phyloP scores from a whole-genome alignment of 2,888 invertebrate species.

The Pyrrhia umbra region DNA sequence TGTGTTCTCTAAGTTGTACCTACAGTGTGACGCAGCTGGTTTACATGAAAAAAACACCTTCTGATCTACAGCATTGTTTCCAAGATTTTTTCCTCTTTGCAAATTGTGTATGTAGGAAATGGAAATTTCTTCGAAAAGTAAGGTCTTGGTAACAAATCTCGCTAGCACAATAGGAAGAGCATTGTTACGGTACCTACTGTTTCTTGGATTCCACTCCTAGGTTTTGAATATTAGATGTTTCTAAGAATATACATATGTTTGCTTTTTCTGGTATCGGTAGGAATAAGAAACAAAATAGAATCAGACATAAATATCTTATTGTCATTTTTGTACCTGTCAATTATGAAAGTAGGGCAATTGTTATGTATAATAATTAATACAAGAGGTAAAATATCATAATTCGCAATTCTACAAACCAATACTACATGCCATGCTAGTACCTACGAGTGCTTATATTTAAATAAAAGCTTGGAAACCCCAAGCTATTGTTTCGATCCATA shows the following conservation, averaged over 20 bases:
- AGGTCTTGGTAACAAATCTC: conserved; percentile 47
- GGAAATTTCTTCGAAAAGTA: conserved; percentile 27
- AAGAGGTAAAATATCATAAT: too few species aligned
- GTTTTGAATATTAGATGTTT: conserved; percentile 35
- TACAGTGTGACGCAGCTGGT: conserved; percentile 9
- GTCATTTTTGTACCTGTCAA: neutral
- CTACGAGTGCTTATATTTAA: too few species aligned
- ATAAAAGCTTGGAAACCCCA: neutral
- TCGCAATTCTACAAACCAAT: too few species aligned
- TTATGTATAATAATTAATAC: too few species aligned
- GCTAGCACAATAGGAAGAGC: conserved; percentile 38
- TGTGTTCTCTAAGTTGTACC: too few species aligned
- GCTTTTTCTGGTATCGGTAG: neutral
- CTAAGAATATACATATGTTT: conserved; percentile 13
- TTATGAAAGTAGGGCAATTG: too few species aligned
- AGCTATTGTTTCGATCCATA: neutral
- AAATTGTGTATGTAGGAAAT: conserved; percentile 35
- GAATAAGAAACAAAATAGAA: neutral
- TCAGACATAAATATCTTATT: conserved; percentile 5
- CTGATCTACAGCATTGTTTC: conserved; percentile 35
- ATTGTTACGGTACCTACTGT: conserved; percentile 13
- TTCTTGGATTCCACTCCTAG: conserved; percentile 26
- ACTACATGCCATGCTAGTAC: too few species aligned
- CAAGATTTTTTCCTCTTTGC: conserved; percentile 40
- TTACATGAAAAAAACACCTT: conserved; percentile 43